Evolutionary conservation across 53 echinoderm and acorn worm genomes (phyloP).

Genomic region (Patiria pectinifera): DNA sequence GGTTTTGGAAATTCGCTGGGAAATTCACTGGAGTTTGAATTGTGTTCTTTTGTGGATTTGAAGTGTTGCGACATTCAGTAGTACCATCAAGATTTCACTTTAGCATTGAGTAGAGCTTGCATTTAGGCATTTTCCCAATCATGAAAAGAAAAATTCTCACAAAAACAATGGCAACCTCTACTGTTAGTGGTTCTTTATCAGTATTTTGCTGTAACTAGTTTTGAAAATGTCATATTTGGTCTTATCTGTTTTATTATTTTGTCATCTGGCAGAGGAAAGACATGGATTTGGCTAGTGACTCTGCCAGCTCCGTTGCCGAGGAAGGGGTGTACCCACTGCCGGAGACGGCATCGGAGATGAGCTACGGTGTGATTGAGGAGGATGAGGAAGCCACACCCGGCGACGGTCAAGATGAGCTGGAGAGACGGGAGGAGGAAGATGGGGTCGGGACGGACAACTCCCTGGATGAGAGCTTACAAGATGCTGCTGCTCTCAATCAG

Average conservation of each 20-base stretch:
- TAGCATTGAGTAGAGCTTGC: too few species aligned
- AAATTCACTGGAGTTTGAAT: too few species aligned
- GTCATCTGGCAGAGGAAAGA: constrained; percentile 41
- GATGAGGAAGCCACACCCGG: not conserved
- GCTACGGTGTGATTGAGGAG: constrained; percentile 63
- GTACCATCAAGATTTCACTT: too few species aligned
- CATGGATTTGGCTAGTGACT: constrained; percentile 76
- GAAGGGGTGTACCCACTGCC: constrained; percentile 94
- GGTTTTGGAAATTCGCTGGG: too few species aligned
- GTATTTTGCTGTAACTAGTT: not conserved
- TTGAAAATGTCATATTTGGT: not conserved
- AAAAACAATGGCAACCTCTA: too few species aligned
- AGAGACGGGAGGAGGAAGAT: not conserved
- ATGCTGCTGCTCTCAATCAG: constrained; percentile 16
- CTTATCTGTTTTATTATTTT: not conserved
- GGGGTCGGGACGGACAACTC: not conserved
- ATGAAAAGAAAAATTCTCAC: too few species aligned
- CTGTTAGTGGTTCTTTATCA: too few species aligned
- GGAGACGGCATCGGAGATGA: constrained; percentile 89
- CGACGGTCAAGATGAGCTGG: not conserved
- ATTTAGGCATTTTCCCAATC: too few species aligned
- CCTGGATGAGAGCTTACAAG: constrained; percentile 38
- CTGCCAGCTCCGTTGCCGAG: constrained; percentile 69
- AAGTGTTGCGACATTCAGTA: too few species aligned
- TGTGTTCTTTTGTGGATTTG: too few species aligned